A percentile compares a stretch with the other conserved stretches of the same genome.
Conservation (phyloP, 2,888 invertebrate genomes). For the Xestoiulus laeticollis region DNA sequence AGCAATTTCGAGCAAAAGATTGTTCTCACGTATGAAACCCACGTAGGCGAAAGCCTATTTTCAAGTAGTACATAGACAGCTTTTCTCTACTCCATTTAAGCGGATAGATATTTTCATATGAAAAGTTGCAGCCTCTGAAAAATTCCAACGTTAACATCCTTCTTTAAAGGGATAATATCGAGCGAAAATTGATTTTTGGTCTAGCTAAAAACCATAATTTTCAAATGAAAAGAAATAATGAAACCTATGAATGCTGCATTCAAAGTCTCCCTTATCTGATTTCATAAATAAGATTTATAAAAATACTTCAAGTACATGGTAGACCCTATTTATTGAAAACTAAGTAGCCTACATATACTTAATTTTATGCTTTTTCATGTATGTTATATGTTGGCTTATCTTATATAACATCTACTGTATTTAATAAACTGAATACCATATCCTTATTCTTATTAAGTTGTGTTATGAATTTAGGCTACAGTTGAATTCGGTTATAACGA, state of each 20-base stretch:
- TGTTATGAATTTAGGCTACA: too few species aligned
- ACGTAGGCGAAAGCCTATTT: not conserved
- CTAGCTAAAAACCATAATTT: not conserved
- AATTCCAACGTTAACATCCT: not conserved
- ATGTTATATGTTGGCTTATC: too few species aligned
- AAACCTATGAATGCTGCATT: not conserved
- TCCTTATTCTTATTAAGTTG: too few species aligned
- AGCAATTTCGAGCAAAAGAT: constrained; percentile 20
- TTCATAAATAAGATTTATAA: too few species aligned
- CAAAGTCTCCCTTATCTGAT: too few species aligned
- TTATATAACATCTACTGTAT: too few species aligned
- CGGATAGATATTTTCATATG: not conserved
- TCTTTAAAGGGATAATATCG: not conserved
- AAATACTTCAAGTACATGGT: too few species aligned
- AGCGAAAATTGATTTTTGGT: not conserved
- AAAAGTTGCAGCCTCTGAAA: not conserved
- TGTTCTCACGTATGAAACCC: constrained; percentile 30
- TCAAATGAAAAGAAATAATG: not conserved
- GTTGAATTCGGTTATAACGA: too few species aligned
- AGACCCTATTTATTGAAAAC: too few species aligned
- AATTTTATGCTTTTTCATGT: too few species aligned
- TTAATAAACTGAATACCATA: too few species aligned
- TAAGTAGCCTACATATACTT: too few species aligned
- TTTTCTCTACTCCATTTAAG: not conserved
- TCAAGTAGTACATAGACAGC: not conserved